These are phyloP conservation scores for Odontamblyopus lacepedii DNA, from an alignment of 2,797 vertebrate genomes.

Conservation along the genomic window DNA sequence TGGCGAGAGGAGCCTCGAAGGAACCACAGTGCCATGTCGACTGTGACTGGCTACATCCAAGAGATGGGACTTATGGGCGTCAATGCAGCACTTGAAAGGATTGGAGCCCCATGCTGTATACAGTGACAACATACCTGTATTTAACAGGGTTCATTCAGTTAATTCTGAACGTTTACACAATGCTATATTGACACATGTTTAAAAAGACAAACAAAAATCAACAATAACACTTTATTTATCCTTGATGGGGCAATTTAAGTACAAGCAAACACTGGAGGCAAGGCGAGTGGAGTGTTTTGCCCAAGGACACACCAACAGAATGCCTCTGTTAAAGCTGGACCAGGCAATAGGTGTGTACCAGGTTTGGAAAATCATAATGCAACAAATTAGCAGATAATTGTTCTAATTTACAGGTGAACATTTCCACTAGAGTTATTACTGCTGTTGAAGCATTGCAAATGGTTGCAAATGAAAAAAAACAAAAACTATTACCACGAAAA, in stretches of 20 bases:
- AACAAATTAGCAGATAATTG: no score
- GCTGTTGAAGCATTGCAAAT: background rate
- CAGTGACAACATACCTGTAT: constrained; percentile 28
- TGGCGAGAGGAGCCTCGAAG: constrained; percentile 21
- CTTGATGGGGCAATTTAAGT: no score
- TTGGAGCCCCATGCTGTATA: constrained; percentile 45
- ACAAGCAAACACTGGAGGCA: no score
- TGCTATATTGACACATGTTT: no score
- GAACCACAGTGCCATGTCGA: constrained; percentile 4
- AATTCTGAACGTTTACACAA: no score
- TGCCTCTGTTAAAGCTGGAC: no score
- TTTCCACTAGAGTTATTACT: background rate
- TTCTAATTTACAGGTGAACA: background rate
- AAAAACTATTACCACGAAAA: background rate
- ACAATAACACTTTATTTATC: no score
- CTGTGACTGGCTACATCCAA: constrained; percentile 48
- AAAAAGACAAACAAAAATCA: no score
- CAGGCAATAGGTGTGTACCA: no score
- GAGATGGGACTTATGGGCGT: constrained; percentile 63
- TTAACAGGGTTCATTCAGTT: background rate
- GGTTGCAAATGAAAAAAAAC: background rate
- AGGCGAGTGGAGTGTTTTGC: no score
- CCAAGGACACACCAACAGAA: no score
- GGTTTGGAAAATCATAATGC: no score
- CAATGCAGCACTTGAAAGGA: constrained; percentile 48